phyloP scores from a whole-genome alignment of 2,113 vertebrate species.

The Deroptyus accipitrinus region DNA sequence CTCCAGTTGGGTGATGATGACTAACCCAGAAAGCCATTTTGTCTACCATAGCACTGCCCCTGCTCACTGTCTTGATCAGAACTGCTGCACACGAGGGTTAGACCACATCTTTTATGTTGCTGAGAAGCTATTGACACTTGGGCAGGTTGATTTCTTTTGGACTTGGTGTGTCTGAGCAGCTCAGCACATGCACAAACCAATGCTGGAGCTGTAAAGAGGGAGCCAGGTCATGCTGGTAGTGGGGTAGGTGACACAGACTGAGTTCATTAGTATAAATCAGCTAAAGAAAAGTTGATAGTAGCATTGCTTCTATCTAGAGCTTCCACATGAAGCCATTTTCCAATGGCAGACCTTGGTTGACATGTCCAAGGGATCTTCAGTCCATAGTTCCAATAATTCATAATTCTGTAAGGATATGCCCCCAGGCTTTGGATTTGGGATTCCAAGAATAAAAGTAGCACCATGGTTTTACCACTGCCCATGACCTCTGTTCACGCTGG shows the following conservation, averaged over 20 bases:
- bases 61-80: background rate
- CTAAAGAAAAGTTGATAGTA: background rate
- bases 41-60: background rate
- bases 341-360: background rate
- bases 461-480: background rate
- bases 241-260: background rate
- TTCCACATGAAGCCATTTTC: background rate
- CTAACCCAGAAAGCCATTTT: background rate
- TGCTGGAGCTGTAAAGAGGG: background rate
- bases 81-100: background rate
- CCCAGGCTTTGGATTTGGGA: fast-evolving
- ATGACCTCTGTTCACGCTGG: fast-evolving
- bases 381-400: background rate
- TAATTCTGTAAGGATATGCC: background rate
- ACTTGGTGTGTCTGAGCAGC: background rate
- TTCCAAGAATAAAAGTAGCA: background rate
- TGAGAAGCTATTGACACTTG: background rate
- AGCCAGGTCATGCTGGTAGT: background rate
- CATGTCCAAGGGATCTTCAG: background rate
- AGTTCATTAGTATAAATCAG: fast-evolving
- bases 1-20: background rate
- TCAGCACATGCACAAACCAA: background rate
- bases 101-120: background rate
- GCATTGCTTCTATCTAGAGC: background rate
- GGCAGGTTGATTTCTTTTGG: background rate